Conservation (phyloP, 2,113 vertebrate species). For the Herpetotheres cachinnans region DNA sequence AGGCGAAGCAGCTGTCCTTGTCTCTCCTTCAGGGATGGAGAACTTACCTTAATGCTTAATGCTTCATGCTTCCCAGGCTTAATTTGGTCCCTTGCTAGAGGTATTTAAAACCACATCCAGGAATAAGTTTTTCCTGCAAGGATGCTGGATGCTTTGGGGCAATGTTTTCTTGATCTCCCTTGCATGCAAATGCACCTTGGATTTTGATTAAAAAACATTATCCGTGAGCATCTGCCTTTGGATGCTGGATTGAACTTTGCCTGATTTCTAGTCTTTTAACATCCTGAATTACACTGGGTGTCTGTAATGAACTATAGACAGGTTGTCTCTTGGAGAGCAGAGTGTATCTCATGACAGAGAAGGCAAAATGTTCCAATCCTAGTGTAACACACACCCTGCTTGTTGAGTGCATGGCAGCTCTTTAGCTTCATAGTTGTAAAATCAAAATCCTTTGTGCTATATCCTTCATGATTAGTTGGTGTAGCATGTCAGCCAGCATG, state of each 20-base stretch:
- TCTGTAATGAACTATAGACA: background rate
- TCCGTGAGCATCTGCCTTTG: background rate
- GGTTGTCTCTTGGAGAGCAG: background rate
- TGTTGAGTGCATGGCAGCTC: background rate
- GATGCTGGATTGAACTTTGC: background rate
- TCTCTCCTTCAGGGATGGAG: background rate
- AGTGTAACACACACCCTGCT: too few species aligned
- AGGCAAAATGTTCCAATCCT: background rate
- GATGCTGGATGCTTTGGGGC: background rate
- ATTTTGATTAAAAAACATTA: background rate
- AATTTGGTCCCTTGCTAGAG: background rate
- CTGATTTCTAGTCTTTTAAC: background rate
- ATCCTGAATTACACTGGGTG: background rate
- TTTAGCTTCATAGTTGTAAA: background rate
- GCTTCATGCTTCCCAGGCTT: background rate
- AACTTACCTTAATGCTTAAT: background rate
- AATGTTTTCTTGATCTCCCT: background rate
- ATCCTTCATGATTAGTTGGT: background rate
- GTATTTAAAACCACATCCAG: background rate
- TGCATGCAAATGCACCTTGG: background rate
- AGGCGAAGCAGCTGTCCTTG: background rate
- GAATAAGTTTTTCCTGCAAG: background rate
- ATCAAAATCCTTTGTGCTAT: background rate
- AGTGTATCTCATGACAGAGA: background rate
- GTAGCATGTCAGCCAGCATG: background rate